Conservation (phyloP, 2,888 invertebrate genomes). For the Chloromyia formosa region DNA sequence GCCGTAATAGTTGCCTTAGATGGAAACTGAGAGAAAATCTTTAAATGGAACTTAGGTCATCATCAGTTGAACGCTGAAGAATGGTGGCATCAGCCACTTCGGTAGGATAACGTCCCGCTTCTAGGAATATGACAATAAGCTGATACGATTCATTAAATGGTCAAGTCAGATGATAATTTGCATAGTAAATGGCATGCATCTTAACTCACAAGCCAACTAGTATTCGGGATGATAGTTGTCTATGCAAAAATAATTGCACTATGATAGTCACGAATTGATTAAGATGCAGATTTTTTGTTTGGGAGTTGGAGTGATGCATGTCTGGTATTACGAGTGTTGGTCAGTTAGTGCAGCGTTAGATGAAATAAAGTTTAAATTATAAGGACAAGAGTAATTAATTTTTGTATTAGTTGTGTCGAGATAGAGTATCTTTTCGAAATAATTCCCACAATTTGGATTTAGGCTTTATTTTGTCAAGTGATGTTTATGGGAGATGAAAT, state of each 20-base stretch:
- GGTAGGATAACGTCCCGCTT: neutral
- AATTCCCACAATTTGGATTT: no score
- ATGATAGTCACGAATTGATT: neutral
- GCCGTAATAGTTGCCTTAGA: neutral
- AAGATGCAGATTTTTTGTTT: neutral
- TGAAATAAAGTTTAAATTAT: no score
- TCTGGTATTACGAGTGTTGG: no score
- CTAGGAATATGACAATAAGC: neutral
- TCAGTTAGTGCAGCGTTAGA: no score
- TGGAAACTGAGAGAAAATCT: constrained; percentile 1
- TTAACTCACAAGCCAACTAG: neutral
- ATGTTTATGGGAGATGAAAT: no score
- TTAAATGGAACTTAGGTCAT: constrained; percentile 10
- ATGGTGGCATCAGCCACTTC: neutral
- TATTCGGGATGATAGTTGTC: neutral
- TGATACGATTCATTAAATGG: neutral
- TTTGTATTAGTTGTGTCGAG: no score
- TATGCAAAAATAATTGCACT: constrained; percentile 13
- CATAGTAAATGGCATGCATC: constrained; percentile 4
- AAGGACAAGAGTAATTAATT: no score
- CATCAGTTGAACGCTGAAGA: neutral
- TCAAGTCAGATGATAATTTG: constrained; percentile 11
- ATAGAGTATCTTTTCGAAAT: no score
- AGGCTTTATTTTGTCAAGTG: no score
- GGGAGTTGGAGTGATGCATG: neutral